Evolutionary conservation across 2,888 invertebrate species (phyloP), one percentile per base, ranked within the genome.

Genomic region (Neuroscelio doddi): DNA sequence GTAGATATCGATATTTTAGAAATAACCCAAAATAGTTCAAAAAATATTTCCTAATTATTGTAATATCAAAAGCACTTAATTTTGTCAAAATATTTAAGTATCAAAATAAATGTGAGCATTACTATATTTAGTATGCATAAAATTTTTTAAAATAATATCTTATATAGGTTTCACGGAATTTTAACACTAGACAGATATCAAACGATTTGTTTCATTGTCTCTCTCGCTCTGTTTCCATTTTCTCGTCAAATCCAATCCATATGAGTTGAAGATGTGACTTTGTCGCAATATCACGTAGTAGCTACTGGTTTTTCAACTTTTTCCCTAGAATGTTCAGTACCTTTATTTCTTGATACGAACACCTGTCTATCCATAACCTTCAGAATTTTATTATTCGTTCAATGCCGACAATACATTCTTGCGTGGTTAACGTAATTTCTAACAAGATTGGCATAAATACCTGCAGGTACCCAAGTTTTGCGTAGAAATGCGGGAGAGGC

Each of bases 371-470:
- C 27, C 29, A 29, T 32, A 34, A 39, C 49, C 53, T 44, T 58
- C 24, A 39, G 53, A 47, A 42, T 57, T 56, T 61, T 61, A 45
- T 61, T 62, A 30, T 36, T 49, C 38, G 36, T 34, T 26, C 51
- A 8, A 59, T 32, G 47, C 64, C 61, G 49, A 46, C 64, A 45
- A 56, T 56, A 51, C 62, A 59, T 62, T 69, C 62, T 68, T 52
- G 49, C 57, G 57, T 56, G 42, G 63, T 56, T 42, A 58, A 29
- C 53, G 63, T 59, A 62, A 61, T 61, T 64, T 68, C 61, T 68
- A 69, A 73, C 74, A 32, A 74, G 73, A 72, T 69, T 62, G 55
- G 66, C 69, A 71, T 70, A 69, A 72, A 70, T 69, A 72, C 58
- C 66, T 67, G 64, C 62, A 58, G 67, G 51, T 61, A 57, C 55